phyloP scores from a whole-genome alignment of 2,797 vertebrate genomes.

The Mus minutoides region DNA sequence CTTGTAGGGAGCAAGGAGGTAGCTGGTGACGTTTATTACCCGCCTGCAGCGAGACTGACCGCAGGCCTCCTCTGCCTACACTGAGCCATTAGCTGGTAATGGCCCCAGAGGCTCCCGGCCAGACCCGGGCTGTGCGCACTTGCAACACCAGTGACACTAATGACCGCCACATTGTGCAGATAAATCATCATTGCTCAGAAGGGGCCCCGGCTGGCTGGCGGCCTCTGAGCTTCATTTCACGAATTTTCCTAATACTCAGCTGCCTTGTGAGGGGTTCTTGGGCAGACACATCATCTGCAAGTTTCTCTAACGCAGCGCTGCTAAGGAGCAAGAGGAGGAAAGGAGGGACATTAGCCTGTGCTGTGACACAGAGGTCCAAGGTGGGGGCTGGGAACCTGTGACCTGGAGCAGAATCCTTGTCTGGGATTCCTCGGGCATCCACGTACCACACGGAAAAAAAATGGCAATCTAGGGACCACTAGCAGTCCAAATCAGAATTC shows the following conservation, averaged over 20 bases:
- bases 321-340: neutral
- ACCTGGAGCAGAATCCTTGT: neutral
- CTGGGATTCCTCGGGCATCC: neutral
- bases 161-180: constrained; percentile 62
- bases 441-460: no score
- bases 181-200: constrained; percentile 71
- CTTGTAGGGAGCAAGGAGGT: constrained; percentile 12
- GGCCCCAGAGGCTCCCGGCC: constrained; percentile 72
- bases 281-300: constrained; percentile 14
- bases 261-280: constrained; percentile 38
- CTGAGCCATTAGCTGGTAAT: constrained; percentile 60
- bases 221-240: constrained; percentile 72
- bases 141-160: constrained; percentile 67
- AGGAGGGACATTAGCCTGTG: fast-evolving
- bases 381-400: fast-evolving
- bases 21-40: constrained; percentile 58
- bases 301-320: constrained; percentile 32
- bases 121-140: constrained; percentile 52
- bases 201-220: constrained; percentile 51
- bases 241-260: constrained; percentile 62
- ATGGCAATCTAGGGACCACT: neutral
- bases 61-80: constrained; percentile 65
- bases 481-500: neutral
- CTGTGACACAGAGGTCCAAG: neutral
- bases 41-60: constrained; percentile 49